Evolutionary conservation across 1,140 invertebrate genomes (phyloP), one percentile per base, ranked within the genome.

Genomic region (Drosophila bipectinata): DNA sequence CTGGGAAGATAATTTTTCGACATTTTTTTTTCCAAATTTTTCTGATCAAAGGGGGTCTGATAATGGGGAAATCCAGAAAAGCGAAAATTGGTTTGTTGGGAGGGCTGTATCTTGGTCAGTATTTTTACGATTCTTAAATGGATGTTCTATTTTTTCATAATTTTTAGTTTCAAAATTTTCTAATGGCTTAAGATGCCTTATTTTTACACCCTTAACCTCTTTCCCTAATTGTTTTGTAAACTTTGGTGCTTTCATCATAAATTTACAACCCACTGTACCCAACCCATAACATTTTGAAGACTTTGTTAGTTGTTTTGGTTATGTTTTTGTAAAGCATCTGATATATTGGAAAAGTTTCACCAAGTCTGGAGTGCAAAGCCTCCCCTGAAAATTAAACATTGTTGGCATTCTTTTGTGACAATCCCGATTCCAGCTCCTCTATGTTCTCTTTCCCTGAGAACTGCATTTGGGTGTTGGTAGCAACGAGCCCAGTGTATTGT

Each of bases 321-420:
- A 88, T 77, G 59, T 76, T 88, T 83, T 88, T 83, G 26, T 28
- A 6, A 83, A 88, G 79, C 76, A 77, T 44, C 72, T 79, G 84
- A 89, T 88, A 88, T 88, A 88, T 88, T 88, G 83, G 79, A 52
- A 88, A 89, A 88, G 72, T 88, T 88, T 79, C 32, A 37, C 18
- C 28, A 26, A 44, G 66, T 61, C 79, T 72, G 63, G 41, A 61
- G 80, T 67, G 54, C 58, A 41, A 51, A 39, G 30, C 4, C 8
- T 24, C 26, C 55, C 67, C 55, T 55, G 76, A 58, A 79, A 88
- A 88, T 89, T 68, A 74, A 89, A 72, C 79, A 79, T 74, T 82
- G 47, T 37, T 45, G 71, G 62, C 34, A 37, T 45, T 41, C 47
- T 60, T 60, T 52, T 53, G 57, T 64, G 61, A 77, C 62, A 55